A percentile compares a stretch with the other conserved stretches of the same genome.
These are phyloP conservation scores for Stenotaenia linearis DNA, from an alignment of 2,888 invertebrate species.

Conservation along the genomic window DNA sequence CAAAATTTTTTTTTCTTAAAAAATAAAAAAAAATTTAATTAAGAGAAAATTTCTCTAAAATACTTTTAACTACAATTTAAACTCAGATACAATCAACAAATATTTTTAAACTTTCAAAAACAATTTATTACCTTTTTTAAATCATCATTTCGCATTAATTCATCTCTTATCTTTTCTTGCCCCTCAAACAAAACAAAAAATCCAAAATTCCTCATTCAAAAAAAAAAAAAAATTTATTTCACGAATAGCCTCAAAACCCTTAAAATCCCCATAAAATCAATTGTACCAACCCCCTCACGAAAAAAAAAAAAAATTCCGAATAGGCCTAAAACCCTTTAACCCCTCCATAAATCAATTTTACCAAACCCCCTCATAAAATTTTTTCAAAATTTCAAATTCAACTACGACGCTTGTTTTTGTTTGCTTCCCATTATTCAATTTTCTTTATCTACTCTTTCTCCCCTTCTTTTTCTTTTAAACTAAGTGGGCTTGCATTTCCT, in stretches of 20 bases:
- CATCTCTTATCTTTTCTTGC: background rate
- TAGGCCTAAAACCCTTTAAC: background rate
- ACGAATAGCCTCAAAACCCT: background rate
- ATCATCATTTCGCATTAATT: background rate
- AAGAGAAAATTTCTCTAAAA: background rate
- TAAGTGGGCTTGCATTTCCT: slow-evolving; percentile 14
- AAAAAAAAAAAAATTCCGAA: background rate
- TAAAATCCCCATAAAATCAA: slow-evolving; percentile 2
- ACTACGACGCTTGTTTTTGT: background rate
- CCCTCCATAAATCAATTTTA: background rate
- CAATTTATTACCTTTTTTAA: background rate
- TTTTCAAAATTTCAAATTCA: background rate
- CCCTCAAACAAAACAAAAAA: background rate
- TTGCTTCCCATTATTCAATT: background rate
- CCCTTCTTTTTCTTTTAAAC: background rate
- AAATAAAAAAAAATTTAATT: too few species aligned
- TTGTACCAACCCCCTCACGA: background rate
- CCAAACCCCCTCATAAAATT: background rate
- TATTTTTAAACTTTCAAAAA: background rate
- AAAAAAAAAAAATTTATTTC: background rate
- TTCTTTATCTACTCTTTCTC: background rate
- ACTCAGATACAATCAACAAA: too few species aligned
- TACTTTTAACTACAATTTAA: background rate
- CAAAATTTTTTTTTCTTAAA: background rate
- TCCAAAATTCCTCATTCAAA: background rate